These are phyloP conservation scores for Takifugu bimaculatus DNA, from an alignment of 2,113 vertebrate species.

Conservation along the genomic window DNA sequence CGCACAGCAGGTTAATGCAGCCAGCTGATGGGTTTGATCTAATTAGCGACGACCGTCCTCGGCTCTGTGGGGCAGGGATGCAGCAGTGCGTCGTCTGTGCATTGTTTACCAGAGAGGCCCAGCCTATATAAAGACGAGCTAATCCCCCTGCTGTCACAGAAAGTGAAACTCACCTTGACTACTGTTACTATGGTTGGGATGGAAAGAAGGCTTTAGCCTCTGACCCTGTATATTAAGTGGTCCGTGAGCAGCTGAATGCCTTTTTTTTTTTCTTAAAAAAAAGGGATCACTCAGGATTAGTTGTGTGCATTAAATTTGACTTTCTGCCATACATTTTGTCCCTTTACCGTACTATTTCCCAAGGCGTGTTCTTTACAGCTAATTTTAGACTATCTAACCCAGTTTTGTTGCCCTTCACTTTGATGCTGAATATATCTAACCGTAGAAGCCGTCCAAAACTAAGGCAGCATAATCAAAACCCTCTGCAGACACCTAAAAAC, in stretches of 20 bases:
- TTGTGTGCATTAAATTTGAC: background rate
- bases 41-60: conserved; percentile 40
- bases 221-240: conserved; percentile 12
- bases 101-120: conserved; percentile 43
- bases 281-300: conserved; percentile 25
- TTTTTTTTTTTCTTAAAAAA: background rate
- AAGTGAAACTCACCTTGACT: conserved; percentile 64
- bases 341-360: background rate
- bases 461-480: conserved; percentile 3
- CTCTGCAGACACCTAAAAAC: conserved; percentile 1
- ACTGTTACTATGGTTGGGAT: conserved; percentile 46
- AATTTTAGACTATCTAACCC: conserved; percentile 34
- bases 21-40: conserved; percentile 58
- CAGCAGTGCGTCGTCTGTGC: conserved; percentile 21
- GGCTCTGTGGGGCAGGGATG: conserved; percentile 27
- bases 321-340: conserved; percentile 4
- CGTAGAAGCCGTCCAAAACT: conserved; percentile 28
- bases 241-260: conserved; percentile 14
- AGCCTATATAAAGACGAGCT: conserved; percentile 39
- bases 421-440: conserved; percentile 37
- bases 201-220: conserved; percentile 19
- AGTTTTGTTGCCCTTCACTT: conserved; percentile 11
- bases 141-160: conserved; percentile 56
- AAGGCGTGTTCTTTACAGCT: background rate
- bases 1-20: conserved; percentile 46